These are phyloP conservation scores for Cinclus mexicanus DNA, from an alignment of 2,113 vertebrate genomes.

Conservation along the genomic window DNA sequence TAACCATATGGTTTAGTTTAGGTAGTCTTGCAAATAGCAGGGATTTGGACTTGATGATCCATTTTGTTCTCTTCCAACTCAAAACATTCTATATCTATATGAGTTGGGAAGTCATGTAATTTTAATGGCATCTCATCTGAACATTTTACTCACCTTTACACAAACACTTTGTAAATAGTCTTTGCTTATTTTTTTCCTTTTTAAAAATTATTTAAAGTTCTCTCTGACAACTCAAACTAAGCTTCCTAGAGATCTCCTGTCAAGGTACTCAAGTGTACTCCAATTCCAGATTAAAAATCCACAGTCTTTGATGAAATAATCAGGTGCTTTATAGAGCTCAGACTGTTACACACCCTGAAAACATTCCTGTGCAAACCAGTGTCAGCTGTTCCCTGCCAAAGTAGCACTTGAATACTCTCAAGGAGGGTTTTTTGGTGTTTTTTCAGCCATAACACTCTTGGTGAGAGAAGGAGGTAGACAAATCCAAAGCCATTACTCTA, in stretches of 20 bases:
- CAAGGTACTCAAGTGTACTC: neutral
- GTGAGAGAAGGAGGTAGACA: neutral
- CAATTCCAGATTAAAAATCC: neutral
- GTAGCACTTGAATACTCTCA: neutral
- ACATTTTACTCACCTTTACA: neutral
- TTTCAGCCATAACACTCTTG: neutral
- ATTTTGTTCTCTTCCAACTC: neutral
- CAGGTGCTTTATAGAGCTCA: neutral
- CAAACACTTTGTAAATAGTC: neutral
- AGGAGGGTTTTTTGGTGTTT: rapidly evolving
- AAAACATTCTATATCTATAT: neutral
- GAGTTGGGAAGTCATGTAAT: neutral
- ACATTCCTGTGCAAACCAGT: neutral
- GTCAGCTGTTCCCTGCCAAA: neutral
- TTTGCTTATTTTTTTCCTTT: neutral
- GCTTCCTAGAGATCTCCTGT: neutral
- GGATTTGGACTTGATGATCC: neutral
- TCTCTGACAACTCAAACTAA: neutral
- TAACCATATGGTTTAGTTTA: neutral
- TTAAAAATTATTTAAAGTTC: neutral
- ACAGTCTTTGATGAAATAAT: neutral
- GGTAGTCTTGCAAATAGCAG: neutral
- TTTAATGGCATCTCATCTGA: neutral
- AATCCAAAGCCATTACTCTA: neutral
- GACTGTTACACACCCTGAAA: neutral